phyloP scores from a whole-genome alignment of 2,888 invertebrate genomes.

The Ischnura elegans region DNA sequence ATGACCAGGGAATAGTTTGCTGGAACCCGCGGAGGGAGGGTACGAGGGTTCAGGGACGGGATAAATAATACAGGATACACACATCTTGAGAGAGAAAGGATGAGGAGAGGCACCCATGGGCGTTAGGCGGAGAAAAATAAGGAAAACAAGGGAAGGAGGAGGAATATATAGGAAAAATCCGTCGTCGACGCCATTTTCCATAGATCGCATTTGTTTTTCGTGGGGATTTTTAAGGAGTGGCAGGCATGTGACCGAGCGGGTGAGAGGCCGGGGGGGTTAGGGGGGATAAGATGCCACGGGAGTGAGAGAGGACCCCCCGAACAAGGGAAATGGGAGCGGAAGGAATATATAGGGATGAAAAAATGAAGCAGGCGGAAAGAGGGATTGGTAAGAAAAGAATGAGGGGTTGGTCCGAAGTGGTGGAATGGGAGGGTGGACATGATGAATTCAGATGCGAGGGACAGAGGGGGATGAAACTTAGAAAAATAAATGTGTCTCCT shows the following conservation, averaged over 20 bases:
- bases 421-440: conserved; percentile 50
- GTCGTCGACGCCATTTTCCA: conserved; percentile 59
- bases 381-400: conserved; percentile 35
- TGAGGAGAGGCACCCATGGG: neutral
- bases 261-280: neutral
- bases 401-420: neutral
- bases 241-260: neutral
- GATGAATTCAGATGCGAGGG: conserved; percentile 27
- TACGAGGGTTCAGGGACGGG: neutral
- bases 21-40: neutral
- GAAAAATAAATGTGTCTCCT: conserved; percentile 58
- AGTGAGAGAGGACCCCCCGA: neutral
- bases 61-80: neutral
- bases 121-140: conserved; percentile 44
- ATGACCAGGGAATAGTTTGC: neutral
- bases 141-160: neutral
- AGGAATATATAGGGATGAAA: no score
- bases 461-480: conserved; percentile 36
- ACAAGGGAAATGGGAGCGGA: neutral
- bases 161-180: conserved; percentile 63
- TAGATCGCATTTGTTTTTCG: conserved; percentile 65
- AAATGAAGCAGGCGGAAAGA: neutral
- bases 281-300: neutral
- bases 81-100: neutral
- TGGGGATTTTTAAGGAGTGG: conserved; percentile 42